Conservation (phyloP, 2,888 invertebrate genomes). For the Drosophila meridionalis region DNA sequence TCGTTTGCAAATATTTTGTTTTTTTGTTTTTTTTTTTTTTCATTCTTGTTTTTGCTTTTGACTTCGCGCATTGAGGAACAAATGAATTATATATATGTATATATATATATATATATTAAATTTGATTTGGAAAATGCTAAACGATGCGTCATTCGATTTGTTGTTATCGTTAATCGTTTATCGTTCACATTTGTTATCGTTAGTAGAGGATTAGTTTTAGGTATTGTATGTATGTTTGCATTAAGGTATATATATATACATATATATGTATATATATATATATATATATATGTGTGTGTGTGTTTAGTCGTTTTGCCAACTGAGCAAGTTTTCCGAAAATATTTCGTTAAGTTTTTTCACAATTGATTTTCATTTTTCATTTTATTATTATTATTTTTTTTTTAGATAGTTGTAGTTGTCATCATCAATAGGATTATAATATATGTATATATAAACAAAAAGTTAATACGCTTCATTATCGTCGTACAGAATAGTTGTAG, state of each 20-base stretch:
- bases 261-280: background rate
- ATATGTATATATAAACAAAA: slow-evolving; percentile 41
- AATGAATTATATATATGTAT: slow-evolving; percentile 48
- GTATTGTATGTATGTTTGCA: slow-evolving; percentile 4
- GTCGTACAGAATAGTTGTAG: slow-evolving; percentile 40
- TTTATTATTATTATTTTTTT: slow-evolving; percentile 32
- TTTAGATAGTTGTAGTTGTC: slow-evolving; percentile 27
- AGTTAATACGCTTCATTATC: slow-evolving; percentile 46
- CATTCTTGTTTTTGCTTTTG: slow-evolving; percentile 3
- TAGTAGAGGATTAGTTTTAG: slow-evolving; percentile 38
- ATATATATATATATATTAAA: background rate
- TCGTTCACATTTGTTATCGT: slow-evolving; percentile 28
- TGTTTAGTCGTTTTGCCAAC: slow-evolving; percentile 14
- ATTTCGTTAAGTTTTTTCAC: slow-evolving; percentile 37
- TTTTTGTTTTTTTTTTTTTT: background rate
- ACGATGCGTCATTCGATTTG: slow-evolving; percentile 17
- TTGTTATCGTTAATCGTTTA: slow-evolving; percentile 29
- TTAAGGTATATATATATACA: slow-evolving; percentile 2
- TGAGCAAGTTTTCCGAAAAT: slow-evolving; percentile 26
- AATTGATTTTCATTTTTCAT: slow-evolving; percentile 17
- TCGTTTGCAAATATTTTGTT: background rate
- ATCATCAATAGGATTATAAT: slow-evolving; percentile 30
- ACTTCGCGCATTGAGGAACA: slow-evolving; percentile 80
- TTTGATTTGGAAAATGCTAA: slow-evolving; percentile 28
- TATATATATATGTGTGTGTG: background rate